Evolutionary conservation across 2,888 invertebrate genomes (phyloP), one percentile per base, ranked within the genome.

Genomic region (Galerucella nymphaeae): DNA sequence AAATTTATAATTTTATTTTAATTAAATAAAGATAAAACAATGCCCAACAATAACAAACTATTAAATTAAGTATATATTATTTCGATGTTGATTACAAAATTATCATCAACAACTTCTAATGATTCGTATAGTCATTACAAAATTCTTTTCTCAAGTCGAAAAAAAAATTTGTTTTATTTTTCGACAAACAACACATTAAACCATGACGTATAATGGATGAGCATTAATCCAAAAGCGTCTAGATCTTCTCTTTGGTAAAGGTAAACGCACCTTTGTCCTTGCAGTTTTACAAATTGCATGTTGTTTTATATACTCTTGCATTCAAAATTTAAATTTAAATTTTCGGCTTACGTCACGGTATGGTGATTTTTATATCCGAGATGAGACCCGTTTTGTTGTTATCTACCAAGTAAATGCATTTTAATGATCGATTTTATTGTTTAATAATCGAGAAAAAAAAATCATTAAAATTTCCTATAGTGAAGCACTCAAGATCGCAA

Each of bases 191-290:
- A 73, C 68, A 74, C 71, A 70, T 73, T 73, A 76, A 72, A 75
- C 70, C 76, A 63, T 75, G 75, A 75, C 80, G 75, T 77, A 76
- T 78, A 75, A 78, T 79, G 74, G 77, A 78, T 78, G 78, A 79
- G 78, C 79, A 80, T 79, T 80, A 81, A 78, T 79, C 79, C 80
- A 75, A 79, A 77, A 75, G 77, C 78, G 79, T 82, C 81, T 80
- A 81, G 61, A 62, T 62, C 61, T 62, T 41, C 61, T 10, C 41
- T 80, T 79, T 67, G 72, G 69, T 20, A 75, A 79, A 84, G 86
- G 86, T 86, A 86, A 86, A 86, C 77, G 86, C 81, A 85, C 86
- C 83, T 85, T 86, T 85, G 86, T 85, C 86, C 86, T 86, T 86
- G 86, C 80, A 81, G 66, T 70, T 76, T 77, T 76, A 62, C 74